Evolutionary conservation across 2,888 invertebrate genomes (phyloP), one percentile per base, ranked within the genome.

Genomic region (Polydrusus cervinus): DNA sequence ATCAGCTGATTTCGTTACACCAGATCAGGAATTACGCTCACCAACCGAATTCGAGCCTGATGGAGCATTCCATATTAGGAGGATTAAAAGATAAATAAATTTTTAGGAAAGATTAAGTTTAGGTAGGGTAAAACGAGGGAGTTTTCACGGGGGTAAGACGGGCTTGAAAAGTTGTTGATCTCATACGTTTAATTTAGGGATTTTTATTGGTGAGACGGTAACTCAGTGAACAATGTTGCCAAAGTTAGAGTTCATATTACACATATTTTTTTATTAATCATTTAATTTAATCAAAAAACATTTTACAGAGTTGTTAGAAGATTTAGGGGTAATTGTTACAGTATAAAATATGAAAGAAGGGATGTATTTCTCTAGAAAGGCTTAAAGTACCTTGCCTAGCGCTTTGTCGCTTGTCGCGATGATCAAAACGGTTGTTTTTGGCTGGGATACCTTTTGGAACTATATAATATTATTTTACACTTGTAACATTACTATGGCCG

Each of bases 21-120:
- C 97, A 98, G 89, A 98, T 98, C 85, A 92, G 97, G 87, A 97
- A 97, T 88, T 98, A 97, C 88, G 96, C 96, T 78, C 96, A 96
- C 86, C 97, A 97, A 86, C 97, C 97, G 76, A 93, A 94, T 79
- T 90, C 92, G 47, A 91, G 93, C 73, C 88, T 93, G 61, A 91
- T 94, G 89, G 87, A 87, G 78, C 87, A 88, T 80, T 87, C 86
- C 74, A 83, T 87, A 74, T 79, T 87, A 77, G 86, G 87, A 40
- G 84, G 87, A 53, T 83, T 87, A 65, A 87, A 87, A 80, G 87
- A 87, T 82, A 87, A 87, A 82, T 87, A 87, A 82, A 80, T 71
- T 53, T 65, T 67, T 61, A 57, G 53, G 51, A 61, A 55, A 45
- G 62, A 53, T 55, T 65, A 38, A 57, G 34, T 53, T 66, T 40